Base-by-base conservation (phyloP, 2,888 invertebrate species). In the Rhingia rostrata region DNA sequence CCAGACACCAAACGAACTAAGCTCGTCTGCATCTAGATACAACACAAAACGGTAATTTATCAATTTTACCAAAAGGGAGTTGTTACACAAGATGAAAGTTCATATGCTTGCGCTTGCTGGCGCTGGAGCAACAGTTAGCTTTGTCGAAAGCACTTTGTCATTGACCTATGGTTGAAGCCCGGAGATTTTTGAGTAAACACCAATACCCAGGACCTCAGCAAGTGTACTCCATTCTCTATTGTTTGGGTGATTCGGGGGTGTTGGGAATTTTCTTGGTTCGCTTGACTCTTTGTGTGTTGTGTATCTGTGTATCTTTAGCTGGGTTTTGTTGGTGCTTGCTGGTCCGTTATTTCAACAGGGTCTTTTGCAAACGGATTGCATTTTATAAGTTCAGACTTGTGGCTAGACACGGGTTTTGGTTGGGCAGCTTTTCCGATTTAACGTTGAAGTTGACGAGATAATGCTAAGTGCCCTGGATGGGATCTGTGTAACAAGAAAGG, bases 141-240 rank as follows among this genome's bases (percentile, higher is more conserved):
- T 41, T 58, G 41, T 9, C 9, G 51, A 58, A 43, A 56, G 45
- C 74, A 54, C 67, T 67, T 80, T 60, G 67, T 74, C 80, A 80
- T 80, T 74, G 80, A 80, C 80, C 80, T 74, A 67, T 49, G 74
- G 60, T 41, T 66, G 56, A 7, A 69, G 49, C 80, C 67, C 66
- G 69, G 74, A 58, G 67, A 74, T 81, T 81, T 69, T 51, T 54
- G 43, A 45, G 22, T 22, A 37, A 43, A 54, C 67, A 49, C 61
- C 61, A 72, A 60, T 39, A n/a, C 53, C 30, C 58, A n/a, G 66
- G 73, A 73, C 80, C 74, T 32, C 56, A 79, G 37, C 54, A 22
- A 22, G 22, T 22, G 43, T 51, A 49, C 49, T 32, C 32, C 7
- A 7, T 14, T 54, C 22, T 22, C 61, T 53, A 67, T 67, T 67